A percentile compares a stretch with the other conserved stretches of the same genome.
phyloP scores from a whole-genome alignment of 2,888 invertebrate species.

The Ethmia dodecea region DNA sequence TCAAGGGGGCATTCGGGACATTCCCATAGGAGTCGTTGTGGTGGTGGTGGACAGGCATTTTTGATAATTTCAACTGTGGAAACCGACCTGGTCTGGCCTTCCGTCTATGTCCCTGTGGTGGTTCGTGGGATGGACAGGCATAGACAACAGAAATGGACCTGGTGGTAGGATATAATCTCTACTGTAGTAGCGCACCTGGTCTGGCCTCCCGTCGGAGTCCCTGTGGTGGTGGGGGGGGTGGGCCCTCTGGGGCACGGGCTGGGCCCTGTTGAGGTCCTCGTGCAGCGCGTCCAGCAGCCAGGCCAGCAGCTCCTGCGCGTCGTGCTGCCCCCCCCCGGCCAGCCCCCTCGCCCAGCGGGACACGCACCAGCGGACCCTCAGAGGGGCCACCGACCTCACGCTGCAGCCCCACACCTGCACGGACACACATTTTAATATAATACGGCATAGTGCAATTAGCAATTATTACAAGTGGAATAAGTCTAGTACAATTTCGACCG shows the following conservation, averaged over 20 bases:
- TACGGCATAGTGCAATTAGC: too few relatives aligned
- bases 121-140: conserved; percentile 53
- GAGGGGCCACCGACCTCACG: conserved; percentile 89
- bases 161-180: neutral
- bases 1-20: too few relatives aligned
- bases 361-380: conserved; percentile 91
- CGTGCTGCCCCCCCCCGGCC: conserved; percentile 94
- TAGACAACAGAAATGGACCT: too few relatives aligned
- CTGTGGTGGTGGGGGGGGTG: conserved; percentile 59
- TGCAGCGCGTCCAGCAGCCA: conserved; percentile 95
- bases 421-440: too few relatives aligned
- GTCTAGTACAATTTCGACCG: too few relatives aligned
- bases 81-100: conserved; percentile 47
- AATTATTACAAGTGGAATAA: too few relatives aligned
- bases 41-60: conserved; percentile 94
- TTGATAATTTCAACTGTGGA: too few relatives aligned
- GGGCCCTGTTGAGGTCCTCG: conserved; percentile 92
- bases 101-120: conserved; percentile 41
- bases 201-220: conserved; percentile 50
- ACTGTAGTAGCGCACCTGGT: neutral
- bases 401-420: conserved; percentile 87
- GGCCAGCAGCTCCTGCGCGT: conserved; percentile 94
- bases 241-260: conserved; percentile 29
- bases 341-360: conserved; percentile 91
- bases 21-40: conserved; percentile 87